Conservation (phyloP, 2,113 vertebrate genomes). For the Bujurquina vittata region DNA sequence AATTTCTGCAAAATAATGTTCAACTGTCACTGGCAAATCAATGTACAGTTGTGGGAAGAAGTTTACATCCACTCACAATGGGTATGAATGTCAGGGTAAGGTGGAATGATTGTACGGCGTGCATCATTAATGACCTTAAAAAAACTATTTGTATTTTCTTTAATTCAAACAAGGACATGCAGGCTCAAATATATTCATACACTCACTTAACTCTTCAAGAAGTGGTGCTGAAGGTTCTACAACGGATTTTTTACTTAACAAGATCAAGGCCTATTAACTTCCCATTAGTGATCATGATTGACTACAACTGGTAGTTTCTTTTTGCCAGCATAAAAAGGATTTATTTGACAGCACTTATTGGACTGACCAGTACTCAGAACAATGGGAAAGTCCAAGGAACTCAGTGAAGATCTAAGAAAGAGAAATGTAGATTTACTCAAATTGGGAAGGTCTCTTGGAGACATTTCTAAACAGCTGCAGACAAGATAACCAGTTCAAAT, state of each 20-base stretch:
- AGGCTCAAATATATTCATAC: not conserved
- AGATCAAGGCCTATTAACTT: too few relatives aligned
- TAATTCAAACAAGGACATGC: not conserved
- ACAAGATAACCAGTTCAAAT: not conserved
- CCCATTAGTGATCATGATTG: too few relatives aligned
- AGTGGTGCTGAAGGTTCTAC: too few relatives aligned
- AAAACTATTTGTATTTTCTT: not conserved
- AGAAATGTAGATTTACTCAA: too few relatives aligned
- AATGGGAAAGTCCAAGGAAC: too few relatives aligned
- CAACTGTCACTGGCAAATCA: not conserved
- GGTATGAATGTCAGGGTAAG: not conserved
- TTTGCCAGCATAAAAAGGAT: too few relatives aligned
- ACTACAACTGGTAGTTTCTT: too few relatives aligned
- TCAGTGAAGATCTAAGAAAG: too few relatives aligned
- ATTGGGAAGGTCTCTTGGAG: not conserved
- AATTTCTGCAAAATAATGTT: not conserved
- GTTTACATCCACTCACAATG: not conserved
- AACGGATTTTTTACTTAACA: too few relatives aligned
- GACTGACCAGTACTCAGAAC: too few relatives aligned
- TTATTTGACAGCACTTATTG: too few relatives aligned
- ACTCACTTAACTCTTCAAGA: too few relatives aligned
- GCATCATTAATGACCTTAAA: not conserved
- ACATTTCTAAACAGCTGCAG: not conserved
- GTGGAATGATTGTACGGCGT: not conserved
- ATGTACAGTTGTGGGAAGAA: not conserved